phyloP scores from a whole-genome alignment of 2,797 vertebrate species.

The Acipenser ruthenus region DNA sequence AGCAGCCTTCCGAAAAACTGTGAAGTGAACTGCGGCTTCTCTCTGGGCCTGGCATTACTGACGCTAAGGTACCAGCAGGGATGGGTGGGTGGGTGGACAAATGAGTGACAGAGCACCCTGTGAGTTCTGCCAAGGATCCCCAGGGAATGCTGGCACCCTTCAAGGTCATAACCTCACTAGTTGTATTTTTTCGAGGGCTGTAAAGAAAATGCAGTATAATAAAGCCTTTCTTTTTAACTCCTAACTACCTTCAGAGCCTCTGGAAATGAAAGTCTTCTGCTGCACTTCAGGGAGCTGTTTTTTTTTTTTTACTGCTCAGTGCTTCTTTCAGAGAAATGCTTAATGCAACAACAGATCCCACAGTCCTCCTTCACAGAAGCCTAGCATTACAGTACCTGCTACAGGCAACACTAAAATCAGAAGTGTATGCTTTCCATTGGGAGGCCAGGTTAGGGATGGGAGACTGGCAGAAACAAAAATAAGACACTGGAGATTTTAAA shows the following conservation, averaged over 20 bases:
- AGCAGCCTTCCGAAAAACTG: constrained; percentile 27
- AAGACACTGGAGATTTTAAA: no score
- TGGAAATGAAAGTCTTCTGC: neutral
- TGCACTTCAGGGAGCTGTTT: neutral
- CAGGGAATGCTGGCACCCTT: neutral
- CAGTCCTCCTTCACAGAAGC: neutral
- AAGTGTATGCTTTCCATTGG: no score
- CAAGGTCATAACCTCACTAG: no score
- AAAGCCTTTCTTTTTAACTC: neutral
- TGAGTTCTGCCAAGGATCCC: constrained; percentile 27
- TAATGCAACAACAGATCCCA: no score
- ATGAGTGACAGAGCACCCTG: constrained; percentile 18
- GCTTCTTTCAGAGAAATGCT: no score
- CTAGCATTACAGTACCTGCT: neutral
- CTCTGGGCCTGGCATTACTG: constrained; percentile 24
- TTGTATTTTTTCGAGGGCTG: no score
- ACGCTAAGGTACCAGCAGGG: constrained; percentile 9
- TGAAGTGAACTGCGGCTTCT: constrained; percentile 39
- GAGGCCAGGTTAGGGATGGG: no score
- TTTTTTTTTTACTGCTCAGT: no score
- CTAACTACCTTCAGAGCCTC: neutral
- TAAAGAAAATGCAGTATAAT: no score
- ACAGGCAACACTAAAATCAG: neutral
- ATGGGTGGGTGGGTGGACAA: constrained; percentile 7
- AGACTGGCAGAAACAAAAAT: no score